Base-by-base conservation (phyloP, 2,888 invertebrate species). In the Cerastis leucographa region DNA sequence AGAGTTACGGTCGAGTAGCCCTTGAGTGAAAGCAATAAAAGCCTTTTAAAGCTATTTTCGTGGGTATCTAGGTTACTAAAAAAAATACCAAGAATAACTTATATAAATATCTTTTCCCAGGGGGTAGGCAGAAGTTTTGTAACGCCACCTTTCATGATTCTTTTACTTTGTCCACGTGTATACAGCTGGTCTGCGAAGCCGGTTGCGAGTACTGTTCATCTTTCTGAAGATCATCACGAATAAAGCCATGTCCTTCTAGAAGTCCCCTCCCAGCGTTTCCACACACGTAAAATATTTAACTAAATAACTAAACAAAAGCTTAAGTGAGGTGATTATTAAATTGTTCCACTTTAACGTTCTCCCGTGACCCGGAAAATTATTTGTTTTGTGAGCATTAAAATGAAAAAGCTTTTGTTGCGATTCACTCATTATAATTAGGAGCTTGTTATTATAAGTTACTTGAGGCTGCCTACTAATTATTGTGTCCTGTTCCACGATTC, bases 371-470 rank as follows among this genome's bases (percentile, higher is more conserved):
- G 80, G 71, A 86, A 84, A 79, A 71, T 59, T 65, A 84, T 72
- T 85, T 83, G 77, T 83, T 72, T 83, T 72, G 64, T 70, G 56
- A 70, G 59, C 61, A 70, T 67, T 83, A 46, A 70, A 85, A 85
- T 64, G 59, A 71, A 82, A 76, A 56, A 51, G 61, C 84, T 86
- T 84, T 86, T 86, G 84, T 83, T 79, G 68, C 65, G 73, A 83
- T 83, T 78, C 80, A 71, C 73, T 86, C 68, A 86, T 82, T 85
- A 84, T 85, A 85, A 85, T 81, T 71, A 71, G 64, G n/a, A 56
- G 46, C 73, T 83, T 65, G 74, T 78, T 83, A 68, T 84, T 86
- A 65, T 59, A 76, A 71, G 76, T 67, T 65, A 85, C 68, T 85
- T 46, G 71, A 76, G 70, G 59, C 54, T 59, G 70, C 51, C 22